Evolutionary conservation across 2,797 vertebrate genomes (phyloP), one percentile per base, ranked within the genome.

Genomic region (Peromyscus eremicus): DNA sequence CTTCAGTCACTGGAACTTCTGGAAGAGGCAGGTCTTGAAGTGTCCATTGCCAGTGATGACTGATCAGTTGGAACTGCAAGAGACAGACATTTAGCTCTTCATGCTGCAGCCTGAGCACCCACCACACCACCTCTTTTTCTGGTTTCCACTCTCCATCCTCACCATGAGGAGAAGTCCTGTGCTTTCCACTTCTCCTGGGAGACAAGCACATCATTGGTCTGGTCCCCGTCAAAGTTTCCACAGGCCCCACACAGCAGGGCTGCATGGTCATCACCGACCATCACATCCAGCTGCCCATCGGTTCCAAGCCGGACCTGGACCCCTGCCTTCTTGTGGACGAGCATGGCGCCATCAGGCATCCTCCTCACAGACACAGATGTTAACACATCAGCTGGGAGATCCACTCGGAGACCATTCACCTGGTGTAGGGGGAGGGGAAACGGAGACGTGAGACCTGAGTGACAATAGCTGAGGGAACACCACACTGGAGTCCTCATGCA

Each of bases 131-230:
- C 70, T 34, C n/a, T 37, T 92, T 89, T 89, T 37, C 62, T 85
- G 40, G 62, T 60, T 52, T 60, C 91, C 29, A 6, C 1, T 32
- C 89, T 75, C 14, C 40, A 34, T 40, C 14, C 98, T 99, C 96
- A 99, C 99, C 99, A 99, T 89, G 88, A 94, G 73, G 98, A 98
- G 94, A 99, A 99, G 94, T 99, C 99, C 40, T 80, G 97, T 0
- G 99, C 98, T 23, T 27, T 98, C 99, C 99, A 99, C 37, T 97
- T 98, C 17, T 89, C 68, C 76, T 97, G 92, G 75, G 98, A 97
- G 1, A 95, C 93, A 73, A 1, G 96, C 97, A 98, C 80, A 68
- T 99, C 98, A 77, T 99, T 99, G 81, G 95, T 92, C 66, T 82
- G 68, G 91, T 99, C 55, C 25, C 98, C 80, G 0, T 99, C 99